These are phyloP conservation scores for Ostrea denselamellosa DNA, from an alignment of 1,140 invertebrate genomes.

Conservation along the genomic window DNA sequence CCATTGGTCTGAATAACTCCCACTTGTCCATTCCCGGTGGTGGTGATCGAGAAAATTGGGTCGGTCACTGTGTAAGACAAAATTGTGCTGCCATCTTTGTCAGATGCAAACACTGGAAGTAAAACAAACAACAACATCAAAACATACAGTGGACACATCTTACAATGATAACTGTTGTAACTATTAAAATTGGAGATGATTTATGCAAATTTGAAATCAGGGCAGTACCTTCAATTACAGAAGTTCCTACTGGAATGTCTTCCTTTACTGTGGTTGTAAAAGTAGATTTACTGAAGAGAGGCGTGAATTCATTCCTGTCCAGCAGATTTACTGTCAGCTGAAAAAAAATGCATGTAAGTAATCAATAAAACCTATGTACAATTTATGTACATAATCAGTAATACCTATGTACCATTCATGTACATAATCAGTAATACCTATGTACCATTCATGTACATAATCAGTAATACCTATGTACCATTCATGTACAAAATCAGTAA, in stretches of 20 bases:
- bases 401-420: too few species aligned
- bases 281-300: slow-evolving; percentile 50
- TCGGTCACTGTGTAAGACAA: slow-evolving; percentile 24
- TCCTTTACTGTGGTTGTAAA: slow-evolving; percentile 93
- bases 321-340: background rate
- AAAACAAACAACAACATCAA: background rate
- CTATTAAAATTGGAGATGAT: too few species aligned
- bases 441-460: too few species aligned
- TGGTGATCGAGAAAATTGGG: slow-evolving; percentile 1
- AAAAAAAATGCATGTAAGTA: background rate
- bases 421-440: too few species aligned
- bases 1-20: background rate
- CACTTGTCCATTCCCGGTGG: background rate
- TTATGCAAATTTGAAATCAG: background rate
- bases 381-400: too few species aligned
- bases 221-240: slow-evolving; percentile 96
- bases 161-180: too few species aligned
- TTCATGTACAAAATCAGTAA: too few species aligned
- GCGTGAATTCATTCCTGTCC: slow-evolving; percentile 69
- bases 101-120: background rate
- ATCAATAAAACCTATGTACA: too few species aligned
- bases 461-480: too few species aligned
- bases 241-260: slow-evolving; percentile 98
- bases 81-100: background rate
- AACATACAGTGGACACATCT: too few species aligned